Conservation (phyloP, 2,888 invertebrate species). For the Latrodectus elegans region DNA sequence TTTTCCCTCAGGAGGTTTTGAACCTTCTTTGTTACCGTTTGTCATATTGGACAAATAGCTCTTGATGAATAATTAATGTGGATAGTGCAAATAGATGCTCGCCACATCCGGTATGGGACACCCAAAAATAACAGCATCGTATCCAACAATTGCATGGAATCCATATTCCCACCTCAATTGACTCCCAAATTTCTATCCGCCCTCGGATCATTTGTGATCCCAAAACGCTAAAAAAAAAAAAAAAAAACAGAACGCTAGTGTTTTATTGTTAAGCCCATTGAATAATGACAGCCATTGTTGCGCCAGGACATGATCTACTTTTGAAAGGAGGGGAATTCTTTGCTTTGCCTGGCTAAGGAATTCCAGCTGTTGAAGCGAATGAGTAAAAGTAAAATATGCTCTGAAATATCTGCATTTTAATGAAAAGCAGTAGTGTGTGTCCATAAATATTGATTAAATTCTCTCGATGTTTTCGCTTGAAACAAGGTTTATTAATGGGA, state of each 20-base stretch:
- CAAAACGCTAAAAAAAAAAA: neutral
- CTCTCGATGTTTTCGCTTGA: too few species aligned
- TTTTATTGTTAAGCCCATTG: constrained; percentile 17
- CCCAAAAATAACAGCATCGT: constrained; percentile 5
- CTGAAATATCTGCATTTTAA: too few species aligned
- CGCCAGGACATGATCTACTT: constrained; percentile 24
- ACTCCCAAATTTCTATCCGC: constrained; percentile 39
- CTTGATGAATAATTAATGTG: constrained; percentile 48
- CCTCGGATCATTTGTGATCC: constrained; percentile 19
- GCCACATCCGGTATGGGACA: neutral
- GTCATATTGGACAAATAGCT: constrained; percentile 17
- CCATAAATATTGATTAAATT: too few species aligned
- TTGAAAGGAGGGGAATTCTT: neutral
- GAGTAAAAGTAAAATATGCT: too few species aligned
- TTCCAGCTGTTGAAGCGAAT: too few species aligned
- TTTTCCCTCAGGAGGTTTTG: neutral
- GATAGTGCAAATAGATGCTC: constrained; percentile 2
- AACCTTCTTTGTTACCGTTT: neutral
- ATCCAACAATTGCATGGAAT: constrained; percentile 15
- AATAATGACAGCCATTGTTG: constrained; percentile 26
- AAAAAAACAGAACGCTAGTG: constrained; percentile 15
- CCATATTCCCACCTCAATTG: constrained; percentile 25
- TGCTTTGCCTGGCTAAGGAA: too few species aligned
- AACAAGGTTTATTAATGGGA: too few species aligned
- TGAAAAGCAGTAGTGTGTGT: too few species aligned